Percentiles rank a stretch among this genome's conserved stretches.
These are phyloP conservation scores for Caenorhabditis elegans DNA, from an alignment of 1,140 invertebrate species.

Conservation along the genomic window WBcel235 BX284606.5:4900001-4900500, in stretches of 20 bases:
- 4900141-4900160: neutral
- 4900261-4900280: neutral
- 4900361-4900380: too few relatives aligned
- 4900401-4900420: too few relatives aligned
- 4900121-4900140: slow-evolving; percentile 10
- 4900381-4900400: neutral
- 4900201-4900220: neutral
- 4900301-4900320: too few relatives aligned
- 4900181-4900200: neutral
- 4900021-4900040: neutral
- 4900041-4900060: neutral
- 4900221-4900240: neutral
- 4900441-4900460: neutral
- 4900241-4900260: neutral
- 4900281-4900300: too few relatives aligned
- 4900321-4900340: too few relatives aligned
- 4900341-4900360: too few relatives aligned
- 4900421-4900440: neutral
- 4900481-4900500: slow-evolving; percentile 21
- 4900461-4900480: neutral
- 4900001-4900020: neutral
- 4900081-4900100: slow-evolving; percentile 2
- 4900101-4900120: neutral
- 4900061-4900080: neutral
- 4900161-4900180: neutral